Evolutionary conservation across 1,140 invertebrate species (phyloP).

Genomic region (Drosophila obscura): DNA sequence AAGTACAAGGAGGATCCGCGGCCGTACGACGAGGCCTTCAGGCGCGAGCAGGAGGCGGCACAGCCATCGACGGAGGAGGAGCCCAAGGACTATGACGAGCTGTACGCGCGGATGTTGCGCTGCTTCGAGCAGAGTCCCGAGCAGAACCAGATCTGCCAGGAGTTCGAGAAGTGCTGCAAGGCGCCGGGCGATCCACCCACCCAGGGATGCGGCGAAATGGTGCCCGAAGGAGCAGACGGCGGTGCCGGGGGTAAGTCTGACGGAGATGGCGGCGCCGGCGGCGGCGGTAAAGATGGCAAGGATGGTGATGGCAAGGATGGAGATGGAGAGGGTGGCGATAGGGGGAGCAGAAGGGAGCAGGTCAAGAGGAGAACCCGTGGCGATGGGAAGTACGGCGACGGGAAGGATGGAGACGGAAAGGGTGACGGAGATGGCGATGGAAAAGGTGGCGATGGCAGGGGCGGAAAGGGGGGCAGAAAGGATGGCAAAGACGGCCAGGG

Average conservation of each 20-base stretch:
- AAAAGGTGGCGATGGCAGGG: neutral
- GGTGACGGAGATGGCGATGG: neutral
- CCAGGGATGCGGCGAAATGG: slow-evolving; percentile 27
- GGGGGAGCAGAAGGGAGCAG: neutral
- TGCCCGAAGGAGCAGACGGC: neutral
- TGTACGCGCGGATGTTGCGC: slow-evolving; percentile 36
- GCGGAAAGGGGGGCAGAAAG: no score
- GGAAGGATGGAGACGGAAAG: neutral
- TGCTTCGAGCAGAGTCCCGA: slow-evolving; percentile 38
- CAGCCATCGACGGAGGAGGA: slow-evolving; percentile 7
- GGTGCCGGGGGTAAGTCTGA: slow-evolving; percentile 27
- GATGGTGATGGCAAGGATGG: neutral
- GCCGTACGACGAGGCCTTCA: slow-evolving; percentile 8
- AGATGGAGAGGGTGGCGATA: neutral
- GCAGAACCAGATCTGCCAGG: slow-evolving; percentile 1
- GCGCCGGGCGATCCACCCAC: neutral
- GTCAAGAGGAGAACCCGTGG: neutral
- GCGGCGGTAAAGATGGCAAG: neutral
- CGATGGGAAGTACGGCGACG: neutral
- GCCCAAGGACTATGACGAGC: slow-evolving; percentile 60
- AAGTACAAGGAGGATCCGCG: slow-evolving; percentile 27
- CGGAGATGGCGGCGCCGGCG: neutral
- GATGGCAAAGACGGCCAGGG: no score
- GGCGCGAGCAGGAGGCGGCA: neutral
- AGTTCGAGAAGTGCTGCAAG: slow-evolving; percentile 40